Evolutionary conservation across 1,140 invertebrate genomes (phyloP).

Genomic region (Ladona fulva): DNA sequence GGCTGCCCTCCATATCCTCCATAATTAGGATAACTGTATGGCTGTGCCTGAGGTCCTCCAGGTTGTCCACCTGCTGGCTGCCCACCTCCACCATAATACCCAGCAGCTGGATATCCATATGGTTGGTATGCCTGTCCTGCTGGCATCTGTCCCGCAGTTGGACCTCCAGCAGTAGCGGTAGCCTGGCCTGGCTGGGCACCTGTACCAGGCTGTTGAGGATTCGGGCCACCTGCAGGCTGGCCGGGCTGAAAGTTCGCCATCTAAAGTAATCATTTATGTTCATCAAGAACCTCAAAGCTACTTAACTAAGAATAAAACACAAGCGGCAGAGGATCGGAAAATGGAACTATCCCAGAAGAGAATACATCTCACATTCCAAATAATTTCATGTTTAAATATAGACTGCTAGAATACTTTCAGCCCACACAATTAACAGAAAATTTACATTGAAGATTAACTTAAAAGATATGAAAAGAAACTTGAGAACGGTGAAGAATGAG

Average conservation of each 20-base stretch:
- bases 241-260: constrained; percentile 6
- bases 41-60: neutral
- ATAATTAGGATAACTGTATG: constrained; percentile 7
- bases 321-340: too few species aligned
- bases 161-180: neutral
- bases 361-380: too few species aligned
- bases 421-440: too few species aligned
- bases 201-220: neutral
- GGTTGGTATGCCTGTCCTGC: constrained; percentile 10
- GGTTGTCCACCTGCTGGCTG: neutral
- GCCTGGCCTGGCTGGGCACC: neutral
- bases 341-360: too few species aligned
- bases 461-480: too few species aligned
- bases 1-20: constrained; percentile 12
- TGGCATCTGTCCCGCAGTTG: constrained; percentile 6
- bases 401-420: too few species aligned
- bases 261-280: neutral
- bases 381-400: too few species aligned
- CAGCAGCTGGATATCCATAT: constrained; percentile 7
- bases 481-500: too few species aligned
- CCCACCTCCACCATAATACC: constrained; percentile 1
- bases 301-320: neutral
- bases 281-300: neutral
- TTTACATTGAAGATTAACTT: too few species aligned
- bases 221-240: constrained; percentile 5